Conservation (phyloP, 2,113 vertebrate genomes). For the Syrmaticus mikado region DNA sequence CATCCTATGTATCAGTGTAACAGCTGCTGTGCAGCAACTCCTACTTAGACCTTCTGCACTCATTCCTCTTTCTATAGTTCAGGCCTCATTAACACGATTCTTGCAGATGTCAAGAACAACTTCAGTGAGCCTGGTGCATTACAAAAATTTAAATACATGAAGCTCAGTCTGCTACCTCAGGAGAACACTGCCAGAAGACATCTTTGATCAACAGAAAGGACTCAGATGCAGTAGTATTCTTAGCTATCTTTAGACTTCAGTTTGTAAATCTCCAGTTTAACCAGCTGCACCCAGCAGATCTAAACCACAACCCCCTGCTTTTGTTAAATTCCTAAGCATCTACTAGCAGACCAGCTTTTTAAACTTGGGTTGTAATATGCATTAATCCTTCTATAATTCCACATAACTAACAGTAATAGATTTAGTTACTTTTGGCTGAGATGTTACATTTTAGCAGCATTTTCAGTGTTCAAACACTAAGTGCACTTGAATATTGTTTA, state of each 20-base stretch:
- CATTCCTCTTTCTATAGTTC: background rate
- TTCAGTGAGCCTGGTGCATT: background rate
- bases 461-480: slow-evolving; percentile 22
- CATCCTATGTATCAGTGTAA: background rate
- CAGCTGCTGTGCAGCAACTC: background rate
- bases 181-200: background rate
- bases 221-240: background rate
- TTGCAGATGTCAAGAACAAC: background rate
- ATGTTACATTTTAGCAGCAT: background rate
- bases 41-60: background rate
- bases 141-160: background rate
- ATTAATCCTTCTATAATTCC: background rate
- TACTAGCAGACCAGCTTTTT: background rate
- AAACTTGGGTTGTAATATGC: background rate
- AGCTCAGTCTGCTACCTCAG: background rate
- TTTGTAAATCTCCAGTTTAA: background rate
- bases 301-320: background rate
- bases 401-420: background rate
- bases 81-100: background rate
- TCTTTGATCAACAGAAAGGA: background rate
- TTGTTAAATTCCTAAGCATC: background rate
- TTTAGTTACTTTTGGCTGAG: background rate
- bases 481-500: slow-evolving; percentile 10
- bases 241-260: background rate
- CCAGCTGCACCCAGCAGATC: background rate